These are phyloP conservation scores for Lepidurus arcticus DNA, from an alignment of 1,140 invertebrate species.

Conservation along the genomic window DNA sequence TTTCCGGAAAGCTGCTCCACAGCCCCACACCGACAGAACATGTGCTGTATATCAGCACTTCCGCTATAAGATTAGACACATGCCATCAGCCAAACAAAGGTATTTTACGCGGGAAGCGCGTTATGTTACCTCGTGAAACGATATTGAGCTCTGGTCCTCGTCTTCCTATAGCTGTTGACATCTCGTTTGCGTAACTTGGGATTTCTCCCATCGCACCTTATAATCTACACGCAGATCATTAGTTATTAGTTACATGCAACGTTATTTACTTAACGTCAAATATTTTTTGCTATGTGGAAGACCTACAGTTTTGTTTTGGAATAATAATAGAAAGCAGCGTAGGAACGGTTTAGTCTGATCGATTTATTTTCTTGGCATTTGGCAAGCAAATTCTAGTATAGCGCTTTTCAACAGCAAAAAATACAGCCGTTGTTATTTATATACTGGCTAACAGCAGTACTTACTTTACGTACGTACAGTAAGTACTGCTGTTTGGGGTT, in stretches of 20 bases:
- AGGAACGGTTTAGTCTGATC: too few species aligned
- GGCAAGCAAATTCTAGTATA: too few species aligned
- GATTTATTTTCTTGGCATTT: too few species aligned
- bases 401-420: too few species aligned
- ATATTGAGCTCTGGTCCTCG: not conserved
- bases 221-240: constrained; percentile 17
- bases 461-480: too few species aligned
- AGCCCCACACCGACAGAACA: too few species aligned
- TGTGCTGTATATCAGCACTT: not conserved
- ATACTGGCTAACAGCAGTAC: too few species aligned
- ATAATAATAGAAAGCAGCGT: too few species aligned
- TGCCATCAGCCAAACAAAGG: not conserved
- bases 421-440: too few species aligned
- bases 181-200: not conserved
- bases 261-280: not conserved
- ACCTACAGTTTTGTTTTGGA: too few species aligned
- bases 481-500: not conserved
- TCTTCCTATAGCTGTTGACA: not conserved
- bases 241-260: not conserved
- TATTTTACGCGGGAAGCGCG: not conserved
- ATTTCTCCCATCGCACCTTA: not conserved
- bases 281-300: not conserved
- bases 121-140: not conserved
- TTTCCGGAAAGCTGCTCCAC: too few species aligned
- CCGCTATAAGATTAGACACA: not conserved